These are phyloP conservation scores for Larimichthys polyactis DNA, from an alignment of 2,113 vertebrate genomes.

Conservation along the genomic window DNA sequence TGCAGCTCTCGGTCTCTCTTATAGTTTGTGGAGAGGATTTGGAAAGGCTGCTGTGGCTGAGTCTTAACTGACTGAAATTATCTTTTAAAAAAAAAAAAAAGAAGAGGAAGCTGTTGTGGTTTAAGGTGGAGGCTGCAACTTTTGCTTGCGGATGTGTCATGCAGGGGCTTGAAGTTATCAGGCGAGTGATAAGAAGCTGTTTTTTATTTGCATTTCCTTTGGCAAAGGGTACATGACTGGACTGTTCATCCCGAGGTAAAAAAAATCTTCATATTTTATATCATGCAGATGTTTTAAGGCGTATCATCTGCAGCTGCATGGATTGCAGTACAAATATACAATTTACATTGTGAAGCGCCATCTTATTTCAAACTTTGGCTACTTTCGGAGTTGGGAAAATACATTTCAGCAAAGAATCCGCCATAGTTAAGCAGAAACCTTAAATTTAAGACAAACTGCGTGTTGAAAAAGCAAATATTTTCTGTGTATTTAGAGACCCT, in stretches of 20 bases:
- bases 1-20: neutral
- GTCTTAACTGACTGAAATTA: neutral
- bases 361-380: neutral
- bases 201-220: conserved; percentile 1
- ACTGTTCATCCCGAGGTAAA: conserved; percentile 45
- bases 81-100: conserved; percentile 4
- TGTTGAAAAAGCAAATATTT: neutral
- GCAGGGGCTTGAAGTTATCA: neutral
- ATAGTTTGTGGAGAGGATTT: neutral
- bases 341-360: neutral
- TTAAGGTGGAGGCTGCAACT: neutral
- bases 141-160: neutral
- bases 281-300: too few relatives aligned
- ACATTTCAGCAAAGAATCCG: rapidly evolving
- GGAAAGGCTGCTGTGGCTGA: conserved; percentile 10
- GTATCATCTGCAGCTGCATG: too few relatives aligned
- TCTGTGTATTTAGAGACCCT: conserved; percentile 17
- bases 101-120: neutral
- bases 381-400: neutral
- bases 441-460: neutral
- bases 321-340: neutral
- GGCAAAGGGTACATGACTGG: neutral
- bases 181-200: conserved; percentile 14
- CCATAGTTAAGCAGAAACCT: neutral
- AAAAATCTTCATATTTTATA: neutral